Conservation (phyloP, 2,888 invertebrate species). For the Cybosia mesomella region DNA sequence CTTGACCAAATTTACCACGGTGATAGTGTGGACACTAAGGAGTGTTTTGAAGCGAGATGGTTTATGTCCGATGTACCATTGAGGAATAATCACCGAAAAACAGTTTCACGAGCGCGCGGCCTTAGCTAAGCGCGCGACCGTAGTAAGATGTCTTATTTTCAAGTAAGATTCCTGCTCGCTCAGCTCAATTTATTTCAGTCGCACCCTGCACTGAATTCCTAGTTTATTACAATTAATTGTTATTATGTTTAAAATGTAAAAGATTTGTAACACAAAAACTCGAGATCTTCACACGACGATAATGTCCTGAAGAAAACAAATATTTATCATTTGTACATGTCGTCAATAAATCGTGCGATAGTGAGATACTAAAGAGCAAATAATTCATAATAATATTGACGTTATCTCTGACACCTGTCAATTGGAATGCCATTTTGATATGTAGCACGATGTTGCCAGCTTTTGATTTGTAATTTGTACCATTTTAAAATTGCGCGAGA, state of each 20-base stretch:
- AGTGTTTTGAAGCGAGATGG: too few species aligned
- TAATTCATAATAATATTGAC: conserved; percentile 77
- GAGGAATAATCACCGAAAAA: too few species aligned
- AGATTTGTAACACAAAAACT: conserved; percentile 12
- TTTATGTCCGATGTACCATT: too few species aligned
- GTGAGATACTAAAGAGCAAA: conserved; percentile 73
- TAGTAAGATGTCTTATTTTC: too few species aligned
- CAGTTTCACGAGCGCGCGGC: too few species aligned
- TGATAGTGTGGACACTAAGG: too few species aligned
- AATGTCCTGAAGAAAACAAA: conserved; percentile 29
- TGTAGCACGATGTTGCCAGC: conserved; percentile 29
- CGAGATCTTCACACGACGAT: conserved; percentile 46
- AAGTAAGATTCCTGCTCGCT: too few species aligned
- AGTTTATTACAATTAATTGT: not conserved
- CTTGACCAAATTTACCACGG: too few species aligned
- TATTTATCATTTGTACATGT: conserved; percentile 37
- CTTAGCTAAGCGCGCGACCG: too few species aligned
- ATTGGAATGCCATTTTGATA: conserved; percentile 44
- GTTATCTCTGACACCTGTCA: conserved; percentile 70
- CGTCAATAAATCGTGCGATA: conserved; percentile 52
- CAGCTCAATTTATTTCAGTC: too few species aligned
- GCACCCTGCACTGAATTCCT: too few species aligned
- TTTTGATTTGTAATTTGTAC: not conserved
- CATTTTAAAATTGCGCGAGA: too few species aligned
- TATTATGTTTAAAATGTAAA: not conserved